phyloP scores from a whole-genome alignment of 2,113 vertebrate genomes.

The Brachyistius frenatus region DNA sequence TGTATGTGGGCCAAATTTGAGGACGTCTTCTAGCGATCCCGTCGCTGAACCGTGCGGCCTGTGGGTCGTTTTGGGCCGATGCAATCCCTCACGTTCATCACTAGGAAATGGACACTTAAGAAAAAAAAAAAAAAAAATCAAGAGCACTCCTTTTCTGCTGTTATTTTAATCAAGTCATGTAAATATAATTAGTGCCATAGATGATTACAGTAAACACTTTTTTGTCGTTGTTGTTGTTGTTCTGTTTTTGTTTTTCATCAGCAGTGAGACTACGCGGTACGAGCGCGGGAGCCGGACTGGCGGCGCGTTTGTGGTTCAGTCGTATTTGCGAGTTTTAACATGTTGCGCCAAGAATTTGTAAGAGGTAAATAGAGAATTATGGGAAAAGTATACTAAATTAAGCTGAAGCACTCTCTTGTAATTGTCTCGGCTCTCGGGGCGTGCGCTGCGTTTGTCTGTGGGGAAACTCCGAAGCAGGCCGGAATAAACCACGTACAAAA shows the following conservation, averaged over 20 bases:
- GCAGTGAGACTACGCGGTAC: constrained; percentile 15
- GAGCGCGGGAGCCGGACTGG: constrained; percentile 21
- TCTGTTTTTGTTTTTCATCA: background rate
- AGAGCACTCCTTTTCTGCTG: constrained; percentile 41
- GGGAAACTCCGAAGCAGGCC: constrained; percentile 42
- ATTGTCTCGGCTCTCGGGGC: constrained; percentile 42
- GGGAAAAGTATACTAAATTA: constrained; percentile 38
- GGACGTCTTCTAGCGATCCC: background rate
- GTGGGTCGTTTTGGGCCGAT: constrained; percentile 38
- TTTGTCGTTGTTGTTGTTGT: background rate
- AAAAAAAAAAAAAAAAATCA: background rate
- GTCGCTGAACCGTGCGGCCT: constrained; percentile 4
- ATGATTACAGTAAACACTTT: constrained; percentile 35
- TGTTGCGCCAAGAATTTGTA: background rate
- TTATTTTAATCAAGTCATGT: constrained; percentile 31
- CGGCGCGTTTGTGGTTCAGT: constrained; percentile 33
- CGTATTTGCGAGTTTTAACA: constrained; percentile 10
- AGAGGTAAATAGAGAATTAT: constrained; percentile 23
- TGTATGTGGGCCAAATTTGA: constrained; percentile 54
- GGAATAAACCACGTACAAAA: constrained; percentile 53
- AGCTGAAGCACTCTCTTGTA: constrained; percentile 28
- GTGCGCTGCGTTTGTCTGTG: constrained; percentile 37
- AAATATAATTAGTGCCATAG: constrained; percentile 52
- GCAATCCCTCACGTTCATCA: constrained; percentile 22
- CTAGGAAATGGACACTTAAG: constrained; percentile 1